These are phyloP conservation scores for Nineta flava DNA, from an alignment of 2,888 invertebrate species.

Conservation along the genomic window DNA sequence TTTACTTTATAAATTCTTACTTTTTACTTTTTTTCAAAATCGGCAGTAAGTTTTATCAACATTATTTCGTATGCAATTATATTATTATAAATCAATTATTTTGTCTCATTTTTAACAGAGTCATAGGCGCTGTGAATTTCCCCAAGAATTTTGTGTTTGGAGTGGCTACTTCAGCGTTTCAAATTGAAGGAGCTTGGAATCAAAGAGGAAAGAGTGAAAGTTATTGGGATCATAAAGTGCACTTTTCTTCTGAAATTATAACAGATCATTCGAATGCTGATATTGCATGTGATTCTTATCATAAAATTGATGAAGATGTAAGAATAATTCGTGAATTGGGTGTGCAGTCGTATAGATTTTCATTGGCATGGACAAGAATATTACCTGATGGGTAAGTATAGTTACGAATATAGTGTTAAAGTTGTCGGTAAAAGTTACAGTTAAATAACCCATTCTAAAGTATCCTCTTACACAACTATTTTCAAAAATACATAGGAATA, in stretches of 20 bases:
- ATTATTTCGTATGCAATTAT: too few relatives aligned
- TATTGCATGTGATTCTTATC: constrained; percentile 19
- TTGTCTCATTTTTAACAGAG: neutral
- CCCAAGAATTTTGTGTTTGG: constrained; percentile 21
- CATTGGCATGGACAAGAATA: constrained; percentile 47
- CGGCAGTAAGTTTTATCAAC: too few relatives aligned
- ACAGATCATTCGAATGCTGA: constrained; percentile 17
- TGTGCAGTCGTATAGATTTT: constrained; percentile 33
- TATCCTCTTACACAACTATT: too few relatives aligned
- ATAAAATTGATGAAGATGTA: constrained; percentile 17
- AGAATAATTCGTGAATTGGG: constrained; percentile 16
- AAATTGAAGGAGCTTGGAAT: constrained; percentile 26
- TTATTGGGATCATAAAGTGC: constrained; percentile 32
- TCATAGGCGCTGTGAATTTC: constrained; percentile 10
- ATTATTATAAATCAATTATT: too few relatives aligned
- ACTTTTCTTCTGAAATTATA: constrained; percentile 20
- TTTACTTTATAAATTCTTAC: too few relatives aligned
- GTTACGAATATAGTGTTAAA: too few relatives aligned
- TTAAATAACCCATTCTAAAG: too few relatives aligned
- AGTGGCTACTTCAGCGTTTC: constrained; percentile 22
- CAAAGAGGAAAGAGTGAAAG: constrained; percentile 28
- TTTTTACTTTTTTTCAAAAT: too few relatives aligned
- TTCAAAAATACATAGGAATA: too few relatives aligned
- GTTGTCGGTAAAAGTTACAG: too few relatives aligned
- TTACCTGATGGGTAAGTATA: constrained; percentile 28